These are phyloP conservation scores for Falco peregrinus DNA, from an alignment of 2,797 vertebrate species.

Conservation along the genomic window DNA sequence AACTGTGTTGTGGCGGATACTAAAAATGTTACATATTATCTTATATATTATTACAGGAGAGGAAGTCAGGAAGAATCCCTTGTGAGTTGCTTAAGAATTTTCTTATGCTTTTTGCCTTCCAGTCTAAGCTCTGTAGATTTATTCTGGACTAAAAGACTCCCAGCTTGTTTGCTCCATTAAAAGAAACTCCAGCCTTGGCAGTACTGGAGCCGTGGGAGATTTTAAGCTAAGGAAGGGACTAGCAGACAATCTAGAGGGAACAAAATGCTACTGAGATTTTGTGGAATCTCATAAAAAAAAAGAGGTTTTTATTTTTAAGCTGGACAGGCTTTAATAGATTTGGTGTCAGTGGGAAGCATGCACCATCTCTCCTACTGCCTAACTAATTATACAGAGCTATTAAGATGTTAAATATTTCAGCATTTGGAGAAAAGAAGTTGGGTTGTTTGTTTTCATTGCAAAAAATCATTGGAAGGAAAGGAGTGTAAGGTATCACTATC, in stretches of 20 bases:
- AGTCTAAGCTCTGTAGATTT: background rate
- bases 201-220: background rate
- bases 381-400: background rate
- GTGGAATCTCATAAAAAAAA: background rate
- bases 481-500: background rate
- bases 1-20: background rate
- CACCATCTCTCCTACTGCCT: background rate
- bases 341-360: background rate
- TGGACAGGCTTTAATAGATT: background rate
- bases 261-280: background rate
- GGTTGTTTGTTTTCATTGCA: background rate
- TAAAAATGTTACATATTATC: background rate
- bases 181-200: background rate
- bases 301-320: background rate
- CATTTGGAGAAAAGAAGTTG: background rate
- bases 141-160: background rate
- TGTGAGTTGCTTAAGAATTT: background rate
- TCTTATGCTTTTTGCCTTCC: background rate
- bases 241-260: background rate
- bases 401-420: conserved; percentile 6
- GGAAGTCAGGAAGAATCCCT: background rate
- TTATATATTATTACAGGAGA: background rate
- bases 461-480: background rate
- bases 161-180: background rate
- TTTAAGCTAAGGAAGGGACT: background rate